phyloP scores from a whole-genome alignment of 2,113 vertebrate species.

The Halcyon malimbica region DNA sequence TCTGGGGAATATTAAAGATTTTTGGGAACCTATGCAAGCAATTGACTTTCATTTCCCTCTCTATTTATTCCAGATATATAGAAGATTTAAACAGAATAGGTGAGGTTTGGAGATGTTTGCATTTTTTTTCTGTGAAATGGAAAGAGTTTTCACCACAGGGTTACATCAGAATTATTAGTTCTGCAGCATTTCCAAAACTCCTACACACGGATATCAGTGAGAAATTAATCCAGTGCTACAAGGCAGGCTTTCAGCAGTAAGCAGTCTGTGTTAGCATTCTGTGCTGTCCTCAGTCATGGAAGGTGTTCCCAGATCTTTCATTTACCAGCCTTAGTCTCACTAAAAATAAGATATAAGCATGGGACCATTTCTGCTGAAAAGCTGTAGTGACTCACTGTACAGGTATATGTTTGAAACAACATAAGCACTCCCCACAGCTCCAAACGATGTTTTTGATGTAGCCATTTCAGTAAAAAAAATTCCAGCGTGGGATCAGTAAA shows the following conservation, averaged over 20 bases:
- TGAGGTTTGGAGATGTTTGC: background rate
- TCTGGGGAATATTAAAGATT: slow-evolving; percentile 1
- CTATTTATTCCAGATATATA: background rate
- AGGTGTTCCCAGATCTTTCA: background rate
- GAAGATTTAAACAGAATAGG: background rate
- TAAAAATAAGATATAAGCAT: background rate
- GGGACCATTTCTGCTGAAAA: background rate
- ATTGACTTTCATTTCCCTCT: background rate
- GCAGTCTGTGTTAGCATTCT: background rate
- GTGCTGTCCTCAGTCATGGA: background rate
- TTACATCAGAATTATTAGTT: background rate
- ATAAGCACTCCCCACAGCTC: background rate
- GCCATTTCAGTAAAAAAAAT: background rate
- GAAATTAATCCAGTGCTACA: background rate
- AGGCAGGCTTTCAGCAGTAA: background rate
- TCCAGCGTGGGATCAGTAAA: background rate
- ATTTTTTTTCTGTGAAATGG: background rate
- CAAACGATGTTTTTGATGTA: background rate
- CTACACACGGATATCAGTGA: background rate
- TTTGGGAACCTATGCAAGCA: background rate
- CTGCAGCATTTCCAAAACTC: background rate
- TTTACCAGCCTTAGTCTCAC: background rate
- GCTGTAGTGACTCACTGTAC: background rate
- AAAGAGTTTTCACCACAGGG: background rate
- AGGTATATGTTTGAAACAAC: background rate